Percentiles rank a stretch among this genome's conserved stretches.
Conservation (phyloP, 2,888 invertebrate genomes). For the Trachelus tabidus region DNA sequence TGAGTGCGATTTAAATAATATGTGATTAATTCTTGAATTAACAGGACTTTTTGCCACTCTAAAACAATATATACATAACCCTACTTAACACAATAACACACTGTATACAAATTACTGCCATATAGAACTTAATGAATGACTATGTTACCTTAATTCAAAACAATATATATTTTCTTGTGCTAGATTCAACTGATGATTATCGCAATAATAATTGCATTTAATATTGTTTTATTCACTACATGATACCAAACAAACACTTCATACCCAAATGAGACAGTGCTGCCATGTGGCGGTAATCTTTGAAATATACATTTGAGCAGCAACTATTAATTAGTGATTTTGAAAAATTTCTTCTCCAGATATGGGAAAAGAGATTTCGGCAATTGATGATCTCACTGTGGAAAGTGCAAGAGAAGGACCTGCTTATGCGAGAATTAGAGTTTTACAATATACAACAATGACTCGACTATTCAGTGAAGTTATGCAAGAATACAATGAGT, state of each 20-base stretch:
- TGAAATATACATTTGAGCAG: neutral
- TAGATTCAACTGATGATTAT: neutral
- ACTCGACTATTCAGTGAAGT: conserved; percentile 67
- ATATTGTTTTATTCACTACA: neutral
- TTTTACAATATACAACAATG: conserved; percentile 68
- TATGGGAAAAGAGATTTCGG: conserved; percentile 48
- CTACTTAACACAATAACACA: neutral
- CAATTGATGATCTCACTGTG: conserved; percentile 45
- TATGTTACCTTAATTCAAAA: neutral
- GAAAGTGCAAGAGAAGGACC: conserved; percentile 46
- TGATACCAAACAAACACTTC: neutral
- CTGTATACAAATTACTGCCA: neutral
- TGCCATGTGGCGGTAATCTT: conserved; percentile 2
- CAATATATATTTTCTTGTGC: neutral
- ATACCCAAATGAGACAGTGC: neutral
- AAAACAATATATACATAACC: neutral
- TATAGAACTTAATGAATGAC: neutral
- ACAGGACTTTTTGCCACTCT: neutral
- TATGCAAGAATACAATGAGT: conserved; percentile 69
- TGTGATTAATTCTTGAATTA: neutral
- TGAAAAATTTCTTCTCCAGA: conserved; percentile 35
- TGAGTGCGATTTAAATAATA: conserved; percentile 18
- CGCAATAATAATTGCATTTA: neutral
- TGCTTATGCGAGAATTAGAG: conserved; percentile 65
- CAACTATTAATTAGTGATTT: neutral